Percentiles rank a stretch among this genome's conserved stretches.
These are phyloP conservation scores for Ptyas mucosa DNA, from an alignment of 2,113 vertebrate genomes.

Conservation along the genomic window DNA sequence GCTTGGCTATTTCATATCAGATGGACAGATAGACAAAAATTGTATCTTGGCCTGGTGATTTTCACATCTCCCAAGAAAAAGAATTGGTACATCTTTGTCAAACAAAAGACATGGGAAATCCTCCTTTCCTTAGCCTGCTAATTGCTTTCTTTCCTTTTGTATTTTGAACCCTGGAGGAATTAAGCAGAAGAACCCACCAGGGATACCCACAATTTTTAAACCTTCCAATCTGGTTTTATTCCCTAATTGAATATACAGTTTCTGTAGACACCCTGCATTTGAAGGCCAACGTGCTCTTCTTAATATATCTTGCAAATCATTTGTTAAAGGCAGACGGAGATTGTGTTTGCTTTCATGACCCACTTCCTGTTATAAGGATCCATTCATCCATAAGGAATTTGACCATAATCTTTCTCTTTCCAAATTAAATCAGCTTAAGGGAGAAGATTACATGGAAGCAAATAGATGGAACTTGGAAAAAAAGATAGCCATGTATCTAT, in stretches of 20 bases:
- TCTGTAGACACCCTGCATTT: not conserved
- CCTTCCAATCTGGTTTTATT: constrained; percentile 61
- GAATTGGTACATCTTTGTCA: constrained; percentile 62
- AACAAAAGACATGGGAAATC: constrained; percentile 54
- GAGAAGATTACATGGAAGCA: not conserved
- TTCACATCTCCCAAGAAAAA: constrained; percentile 38
- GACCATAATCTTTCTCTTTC: not conserved
- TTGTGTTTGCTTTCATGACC: not conserved
- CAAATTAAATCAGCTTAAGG: not conserved
- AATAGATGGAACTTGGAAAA: not conserved
- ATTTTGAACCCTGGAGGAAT: constrained; percentile 69
- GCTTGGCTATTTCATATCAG: constrained; percentile 28
- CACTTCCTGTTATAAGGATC: not conserved
- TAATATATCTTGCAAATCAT: not conserved
- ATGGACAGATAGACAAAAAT: not conserved
- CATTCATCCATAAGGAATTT: not conserved
- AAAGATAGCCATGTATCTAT: not conserved
- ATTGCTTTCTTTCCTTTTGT: constrained; percentile 67
- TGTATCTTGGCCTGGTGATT: constrained; percentile 45
- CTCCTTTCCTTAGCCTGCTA: constrained; percentile 63
- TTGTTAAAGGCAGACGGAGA: not conserved
- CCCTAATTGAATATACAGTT: constrained; percentile 63
- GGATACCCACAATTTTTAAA: constrained; percentile 70
- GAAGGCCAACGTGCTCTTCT: constrained; percentile 3
- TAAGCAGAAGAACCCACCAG: constrained; percentile 65